Evolutionary conservation across 2,888 invertebrate species (phyloP), one percentile per base, ranked within the genome.

Genomic region (Eupsilia transversa): DNA sequence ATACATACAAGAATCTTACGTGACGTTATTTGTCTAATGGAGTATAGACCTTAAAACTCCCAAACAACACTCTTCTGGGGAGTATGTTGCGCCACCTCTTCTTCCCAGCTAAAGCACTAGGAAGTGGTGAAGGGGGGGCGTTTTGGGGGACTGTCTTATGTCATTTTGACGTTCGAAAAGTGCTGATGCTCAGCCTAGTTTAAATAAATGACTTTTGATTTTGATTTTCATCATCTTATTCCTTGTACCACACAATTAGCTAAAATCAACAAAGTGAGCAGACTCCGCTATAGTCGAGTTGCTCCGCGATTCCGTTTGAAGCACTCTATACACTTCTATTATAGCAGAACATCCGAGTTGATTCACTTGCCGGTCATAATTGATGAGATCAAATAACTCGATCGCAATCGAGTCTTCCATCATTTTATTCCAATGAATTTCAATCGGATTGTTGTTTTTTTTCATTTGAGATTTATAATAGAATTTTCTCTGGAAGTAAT

Each of bases 241-340:
- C 0, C 52, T 54, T 54, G 74, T 20, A 56, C 79, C 84, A 70
- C 64, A 79, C 69, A 74, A 83, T 76, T 72, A 73, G 27, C 59
- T 77, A 77, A 74, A 72, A 68, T 80, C 86, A 84, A 86, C 80
- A 79, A 79, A 86, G 67, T 74, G 67, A 65, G 41, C 56, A 64
- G 63, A 68, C 20, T 61, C 69, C n/a, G 56, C 65, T 54, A 43
- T 54, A 63, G 77, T 12, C n/a, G 72, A 63, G 46, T 54, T 54
- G 46, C 65, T 79, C 52, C 49, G 27, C 67, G 46, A 77, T 74
- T 83, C 74, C 76, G 61, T 77, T 73, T 72, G 76, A 49, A 43
- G 64, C 69, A 54, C 74, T 60, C 71, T n/a, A 68, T 75, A 74
- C 27, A 72, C 61, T 74, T 72, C 56, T 73, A 46, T 73, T 73